Evolutionary conservation across 53 echinoderm and acorn worm species (phyloP).

Genomic region (Mesocentrotus franciscanus): DNA sequence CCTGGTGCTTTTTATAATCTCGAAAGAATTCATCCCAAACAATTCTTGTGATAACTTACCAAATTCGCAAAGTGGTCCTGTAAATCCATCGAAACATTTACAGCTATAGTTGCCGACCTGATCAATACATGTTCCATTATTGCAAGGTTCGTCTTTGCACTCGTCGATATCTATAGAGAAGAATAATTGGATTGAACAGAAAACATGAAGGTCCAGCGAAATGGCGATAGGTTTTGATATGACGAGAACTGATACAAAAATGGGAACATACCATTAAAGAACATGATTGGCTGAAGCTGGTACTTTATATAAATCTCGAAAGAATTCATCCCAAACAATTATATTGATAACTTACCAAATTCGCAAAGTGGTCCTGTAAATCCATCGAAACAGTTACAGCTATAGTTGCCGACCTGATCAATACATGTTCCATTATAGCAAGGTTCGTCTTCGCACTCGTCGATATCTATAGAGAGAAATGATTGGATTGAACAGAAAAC

Average conservation of each 20-base stretch:
- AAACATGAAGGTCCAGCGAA: too few relatives aligned
- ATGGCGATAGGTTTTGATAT: too few relatives aligned
- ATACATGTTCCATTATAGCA: background rate
- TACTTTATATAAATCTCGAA: too few relatives aligned
- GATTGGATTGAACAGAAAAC: too few relatives aligned
- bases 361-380: background rate
- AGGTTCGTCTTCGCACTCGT: background rate
- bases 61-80: background rate
- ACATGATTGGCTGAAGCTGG: too few relatives aligned
- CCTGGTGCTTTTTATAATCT: background rate
- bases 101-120: background rate
- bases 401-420: background rate
- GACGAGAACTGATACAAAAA: too few relatives aligned
- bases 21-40: background rate
- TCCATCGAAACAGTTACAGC: background rate
- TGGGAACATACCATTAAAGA: too few relatives aligned
- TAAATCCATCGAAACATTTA: background rate
- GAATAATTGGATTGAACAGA: background rate
- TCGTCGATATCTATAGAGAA: background rate
- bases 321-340: background rate
- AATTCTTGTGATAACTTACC: background rate
- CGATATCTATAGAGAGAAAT: background rate
- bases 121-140: background rate
- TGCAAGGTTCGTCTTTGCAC: background rate
- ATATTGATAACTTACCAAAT: background rate